Percentiles rank a stretch among this genome's conserved stretches.
Conservation (phyloP, 2,113 vertebrate genomes). For the Xenus cinereus region DNA sequence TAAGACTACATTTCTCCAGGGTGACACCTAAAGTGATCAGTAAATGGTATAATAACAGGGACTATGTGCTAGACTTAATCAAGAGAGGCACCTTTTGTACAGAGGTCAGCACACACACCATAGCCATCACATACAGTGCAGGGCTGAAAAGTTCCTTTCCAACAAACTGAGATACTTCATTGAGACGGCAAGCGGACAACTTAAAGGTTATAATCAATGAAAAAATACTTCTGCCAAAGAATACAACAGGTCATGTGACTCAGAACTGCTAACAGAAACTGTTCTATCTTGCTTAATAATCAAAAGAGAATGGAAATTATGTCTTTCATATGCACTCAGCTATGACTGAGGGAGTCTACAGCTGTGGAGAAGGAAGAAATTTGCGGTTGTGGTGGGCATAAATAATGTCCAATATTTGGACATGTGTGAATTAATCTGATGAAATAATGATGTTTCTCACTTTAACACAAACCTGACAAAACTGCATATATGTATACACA, state of each 20-base stretch:
- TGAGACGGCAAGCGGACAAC: fast-evolving
- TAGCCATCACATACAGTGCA: fast-evolving
- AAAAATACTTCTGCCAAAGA: neutral
- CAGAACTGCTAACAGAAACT: neutral
- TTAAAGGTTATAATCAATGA: neutral
- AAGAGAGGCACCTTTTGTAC: neutral
- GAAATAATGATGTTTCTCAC: neutral
- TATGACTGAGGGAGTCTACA: neutral
- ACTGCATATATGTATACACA: fast-evolving
- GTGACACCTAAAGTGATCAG: neutral
- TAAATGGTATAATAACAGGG: neutral
- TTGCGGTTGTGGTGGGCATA: neutral
- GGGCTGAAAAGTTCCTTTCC: neutral
- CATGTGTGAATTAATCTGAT: neutral
- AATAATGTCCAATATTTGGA: neutral
- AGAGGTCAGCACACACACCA: neutral
- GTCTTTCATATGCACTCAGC: neutral
- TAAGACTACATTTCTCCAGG: neutral
- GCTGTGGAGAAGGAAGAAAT: neutral
- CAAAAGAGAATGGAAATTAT: neutral
- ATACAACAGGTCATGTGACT: neutral
- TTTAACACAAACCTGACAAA: neutral
- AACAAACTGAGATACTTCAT: neutral
- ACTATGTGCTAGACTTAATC: neutral
- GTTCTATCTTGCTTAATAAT: neutral